phyloP scores from a whole-genome alignment of 1,140 invertebrate species.

The Caenorhabditis briggsae region DNA sequence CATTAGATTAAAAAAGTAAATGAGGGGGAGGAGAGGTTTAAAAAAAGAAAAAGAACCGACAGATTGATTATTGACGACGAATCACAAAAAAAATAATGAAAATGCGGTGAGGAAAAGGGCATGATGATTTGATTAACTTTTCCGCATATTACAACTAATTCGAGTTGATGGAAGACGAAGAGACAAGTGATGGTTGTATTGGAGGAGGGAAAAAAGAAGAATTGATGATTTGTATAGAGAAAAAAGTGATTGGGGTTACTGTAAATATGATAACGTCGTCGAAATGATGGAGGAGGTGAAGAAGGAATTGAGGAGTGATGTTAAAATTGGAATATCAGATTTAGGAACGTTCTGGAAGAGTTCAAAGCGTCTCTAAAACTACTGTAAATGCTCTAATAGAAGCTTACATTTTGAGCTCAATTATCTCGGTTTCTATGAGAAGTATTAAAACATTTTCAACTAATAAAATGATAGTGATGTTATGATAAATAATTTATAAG shows the following conservation, averaged over 20 bases:
- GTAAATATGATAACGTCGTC: constrained; percentile 37
- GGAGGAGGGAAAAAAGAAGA: not conserved
- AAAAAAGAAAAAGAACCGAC: not conserved
- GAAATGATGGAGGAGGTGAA: not conserved
- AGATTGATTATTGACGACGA: constrained; percentile 44
- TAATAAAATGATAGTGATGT: no score
- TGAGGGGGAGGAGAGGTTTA: no score
- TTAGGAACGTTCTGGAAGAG: not conserved
- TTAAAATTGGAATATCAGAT: not conserved
- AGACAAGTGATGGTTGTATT: not conserved
- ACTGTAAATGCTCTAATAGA: no score
- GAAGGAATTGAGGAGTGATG: not conserved
- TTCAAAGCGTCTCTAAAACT: no score
- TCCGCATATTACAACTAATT: constrained; percentile 56
- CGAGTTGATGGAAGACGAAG: constrained; percentile 1
- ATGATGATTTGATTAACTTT: constrained; percentile 56
- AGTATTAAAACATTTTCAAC: no score
- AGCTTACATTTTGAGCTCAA: no score
- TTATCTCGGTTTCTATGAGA: no score
- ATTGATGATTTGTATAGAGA: not conserved
- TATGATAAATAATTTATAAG: no score
- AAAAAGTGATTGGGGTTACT: not conserved
- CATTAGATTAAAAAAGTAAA: not conserved
- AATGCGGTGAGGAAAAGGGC: not conserved
- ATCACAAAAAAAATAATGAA: not conserved